Base-by-base conservation (phyloP, 2,888 invertebrate species). In the Phragmatobia fuliginosa region DNA sequence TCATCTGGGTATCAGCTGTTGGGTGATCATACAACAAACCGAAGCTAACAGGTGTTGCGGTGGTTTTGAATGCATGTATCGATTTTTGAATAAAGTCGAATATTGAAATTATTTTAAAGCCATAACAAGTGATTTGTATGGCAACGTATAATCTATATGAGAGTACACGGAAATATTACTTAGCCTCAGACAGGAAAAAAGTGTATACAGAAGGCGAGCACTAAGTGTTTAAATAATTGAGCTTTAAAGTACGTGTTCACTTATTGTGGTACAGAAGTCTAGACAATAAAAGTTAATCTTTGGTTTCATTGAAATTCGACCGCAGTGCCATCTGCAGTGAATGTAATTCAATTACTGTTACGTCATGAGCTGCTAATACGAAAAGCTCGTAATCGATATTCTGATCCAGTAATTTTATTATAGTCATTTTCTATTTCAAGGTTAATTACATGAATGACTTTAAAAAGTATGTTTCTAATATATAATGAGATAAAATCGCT, bases 11-110 rank as follows among this genome's bases (percentile, higher is more conserved):
- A 36, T 33, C 33, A 49, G 41, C 52, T 36, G 49, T 25, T 16
- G 49, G 33, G 10, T 59, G 38, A 66, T 45, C 66, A 33, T 60
- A 66, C n/a, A 25, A 45, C 41, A 31, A 58, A 66, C 38, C 52
- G 58, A 38, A 38, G 28, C 59, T 60, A 60, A 60, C 66, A 60
- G 60, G 66, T 66, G 60, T 60, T 18, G 8, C 31, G n/a, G n/a
- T n/a, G 38, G 36, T 21, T 32, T 58, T 66, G 41, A n/a, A 38
- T 31, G 32, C 31, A 6, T 41, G n/a, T 60, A 33, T 66, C 32
- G 38, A n/a, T 58, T n/a, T 28, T 45, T 32, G 10, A 25, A 61
- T 25, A 25, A 36, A n/a, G 25, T 25, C 2, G 16, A 25, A 25
- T 25, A 36, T 7, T 2, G 25, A 25, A 52, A 52, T 11, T 52